phyloP scores from a whole-genome alignment of 2,797 vertebrate species.

The Melanotaenia nigrans region DNA sequence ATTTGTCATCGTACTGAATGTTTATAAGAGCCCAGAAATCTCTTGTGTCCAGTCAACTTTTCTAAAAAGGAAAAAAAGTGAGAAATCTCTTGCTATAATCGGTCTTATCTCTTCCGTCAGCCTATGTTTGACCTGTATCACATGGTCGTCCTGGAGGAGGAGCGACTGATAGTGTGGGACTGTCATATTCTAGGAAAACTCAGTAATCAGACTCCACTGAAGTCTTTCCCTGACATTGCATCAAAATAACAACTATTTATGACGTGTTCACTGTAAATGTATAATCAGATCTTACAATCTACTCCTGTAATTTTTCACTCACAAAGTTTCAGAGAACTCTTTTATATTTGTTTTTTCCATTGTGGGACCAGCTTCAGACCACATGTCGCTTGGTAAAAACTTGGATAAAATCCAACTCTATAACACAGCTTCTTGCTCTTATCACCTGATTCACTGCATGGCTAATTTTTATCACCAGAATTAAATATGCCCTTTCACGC shows the following conservation, averaged over 20 bases:
- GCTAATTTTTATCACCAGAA: slow-evolving; percentile 54
- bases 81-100: slow-evolving; percentile 9
- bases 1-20: not conserved
- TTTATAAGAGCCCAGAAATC: not conserved
- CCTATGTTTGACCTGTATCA: slow-evolving; percentile 60
- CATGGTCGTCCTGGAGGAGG: slow-evolving; percentile 67
- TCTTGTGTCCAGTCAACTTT: not conserved
- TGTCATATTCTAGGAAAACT: slow-evolving; percentile 37
- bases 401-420: slow-evolving; percentile 28
- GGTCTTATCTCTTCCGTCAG: slow-evolving; percentile 32
- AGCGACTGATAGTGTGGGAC: slow-evolving; percentile 28
- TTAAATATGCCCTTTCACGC: slow-evolving; percentile 48
- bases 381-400: slow-evolving; percentile 15
- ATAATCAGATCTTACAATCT: slow-evolving; percentile 13
- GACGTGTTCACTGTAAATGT: slow-evolving; percentile 18
- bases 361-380: not conserved
- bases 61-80: too few relatives aligned
- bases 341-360: not conserved
- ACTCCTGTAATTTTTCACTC: slow-evolving; percentile 7
- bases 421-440: slow-evolving; percentile 46
- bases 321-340: not conserved
- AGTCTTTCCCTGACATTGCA: not conserved
- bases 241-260: slow-evolving; percentile 7
- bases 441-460: slow-evolving; percentile 55
- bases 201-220: slow-evolving; percentile 18